A percentile compares a stretch with the other conserved stretches of the same genome.
Conservation (phyloP, 1,140 invertebrate species). For the Procambarus clarkii region DNA sequence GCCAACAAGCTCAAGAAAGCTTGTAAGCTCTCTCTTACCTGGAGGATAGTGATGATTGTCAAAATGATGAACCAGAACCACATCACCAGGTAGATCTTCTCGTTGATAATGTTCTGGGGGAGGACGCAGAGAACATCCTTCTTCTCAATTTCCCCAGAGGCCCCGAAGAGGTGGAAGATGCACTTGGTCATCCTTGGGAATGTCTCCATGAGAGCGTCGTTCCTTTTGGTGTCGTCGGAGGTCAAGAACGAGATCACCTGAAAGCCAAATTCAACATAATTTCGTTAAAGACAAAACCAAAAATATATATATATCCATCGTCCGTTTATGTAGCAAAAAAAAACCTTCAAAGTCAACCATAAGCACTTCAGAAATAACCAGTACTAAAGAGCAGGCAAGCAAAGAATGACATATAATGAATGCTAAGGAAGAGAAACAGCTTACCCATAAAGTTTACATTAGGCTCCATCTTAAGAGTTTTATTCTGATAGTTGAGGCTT, state of each 20-base stretch:
- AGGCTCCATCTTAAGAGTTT: no score
- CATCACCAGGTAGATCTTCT: slow-evolving; percentile 74
- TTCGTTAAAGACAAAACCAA: no score
- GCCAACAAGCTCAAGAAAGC: no score
- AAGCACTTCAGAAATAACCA: no score
- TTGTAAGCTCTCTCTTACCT: background rate
- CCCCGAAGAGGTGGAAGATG: slow-evolving; percentile 66
- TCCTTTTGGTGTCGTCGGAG: slow-evolving; percentile 61
- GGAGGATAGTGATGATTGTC: slow-evolving; percentile 71
- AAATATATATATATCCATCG: no score
- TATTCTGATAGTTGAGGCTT: no score
- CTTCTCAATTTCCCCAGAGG: slow-evolving; percentile 72
- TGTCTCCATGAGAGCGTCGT: slow-evolving; percentile 54
- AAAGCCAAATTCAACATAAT: background rate
- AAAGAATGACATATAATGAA: no score
- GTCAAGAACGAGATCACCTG: background rate
- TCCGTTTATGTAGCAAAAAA: no score
- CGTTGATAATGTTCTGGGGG: slow-evolving; percentile 74
- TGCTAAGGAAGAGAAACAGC: no score
- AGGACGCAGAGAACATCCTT: slow-evolving; percentile 73
- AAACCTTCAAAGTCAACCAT: no score
- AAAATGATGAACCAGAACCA: slow-evolving; percentile 74
- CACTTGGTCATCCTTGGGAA: slow-evolving; percentile 72
- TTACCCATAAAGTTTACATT: no score
- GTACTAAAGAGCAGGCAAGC: no score